These are phyloP conservation scores for Melieria omissa DNA, from an alignment of 2,888 invertebrate species.

Conservation along the genomic window DNA sequence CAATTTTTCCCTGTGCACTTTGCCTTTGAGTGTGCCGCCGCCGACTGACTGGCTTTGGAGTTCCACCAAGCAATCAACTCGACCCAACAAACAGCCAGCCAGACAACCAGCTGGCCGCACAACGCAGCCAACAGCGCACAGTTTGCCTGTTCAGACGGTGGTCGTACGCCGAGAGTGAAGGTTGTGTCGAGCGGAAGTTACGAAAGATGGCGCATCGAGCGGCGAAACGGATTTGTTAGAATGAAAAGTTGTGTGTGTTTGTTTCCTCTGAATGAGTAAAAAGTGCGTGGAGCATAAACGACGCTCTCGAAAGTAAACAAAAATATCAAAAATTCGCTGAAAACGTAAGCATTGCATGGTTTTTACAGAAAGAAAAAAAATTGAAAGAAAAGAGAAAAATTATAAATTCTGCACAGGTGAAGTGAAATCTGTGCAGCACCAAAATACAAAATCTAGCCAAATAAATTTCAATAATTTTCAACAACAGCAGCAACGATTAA, in stretches of 20 bases:
- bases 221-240: not conserved
- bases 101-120: not conserved
- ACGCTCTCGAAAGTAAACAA: not conserved
- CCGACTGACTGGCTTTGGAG: slow-evolving; percentile 23
- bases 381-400: too few relatives aligned
- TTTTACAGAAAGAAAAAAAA: too few relatives aligned
- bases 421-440: too few relatives aligned
- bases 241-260: slow-evolving; percentile 1
- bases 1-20: not conserved
- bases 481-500: too few relatives aligned
- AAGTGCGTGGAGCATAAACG: not conserved
- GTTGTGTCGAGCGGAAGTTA: slow-evolving; percentile 27
- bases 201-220: too few relatives aligned
- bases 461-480: too few relatives aligned
- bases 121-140: slow-evolving; percentile 8
- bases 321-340: not conserved
- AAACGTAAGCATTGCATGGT: not conserved
- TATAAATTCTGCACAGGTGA: too few relatives aligned
- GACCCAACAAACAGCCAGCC: not conserved
- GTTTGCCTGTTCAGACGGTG: slow-evolving; percentile 43
- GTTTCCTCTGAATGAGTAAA: not conserved
- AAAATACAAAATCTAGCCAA: too few relatives aligned
- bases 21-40: slow-evolving; percentile 21
- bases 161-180: slow-evolving; percentile 43
- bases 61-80: slow-evolving; percentile 6